Base-by-base conservation (phyloP, 2,888 invertebrate species). In the Drosophila tanythrix region DNA sequence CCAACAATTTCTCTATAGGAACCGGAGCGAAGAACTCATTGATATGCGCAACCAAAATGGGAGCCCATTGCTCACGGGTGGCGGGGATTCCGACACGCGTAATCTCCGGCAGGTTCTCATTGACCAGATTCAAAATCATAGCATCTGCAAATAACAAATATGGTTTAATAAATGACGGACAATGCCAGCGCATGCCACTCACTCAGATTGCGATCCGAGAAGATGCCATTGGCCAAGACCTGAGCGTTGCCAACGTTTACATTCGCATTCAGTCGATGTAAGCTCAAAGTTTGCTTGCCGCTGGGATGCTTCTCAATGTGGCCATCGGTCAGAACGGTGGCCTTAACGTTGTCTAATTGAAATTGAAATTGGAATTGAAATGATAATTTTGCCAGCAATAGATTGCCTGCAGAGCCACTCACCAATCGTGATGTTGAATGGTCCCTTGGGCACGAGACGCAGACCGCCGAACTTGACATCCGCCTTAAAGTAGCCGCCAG, bases 381-480 rank as follows among this genome's bases (percentile, higher is more conserved):
- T 5, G 5, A 10, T 35, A 27, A 35, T 31, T 21, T 8, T 35
- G 6, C 0, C 2, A n/a, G 18, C 25, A 3, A 13, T 36, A 2
- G 2, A 33, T 13, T 10, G 11, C 13, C 40, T 11, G n/a, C 33
- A 35, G 10, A 10, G 21, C 1, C 7, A 68, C 94, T 93, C 91
- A 96, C 96, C 94, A 94, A 95, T 94, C 53, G 94, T 94, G 15
- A 94, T 93, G 81, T 94, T 94, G 84, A 95, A 95, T 21, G 93
- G 92, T 36, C 95, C 95, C 73, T 94, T 93, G 48, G 96, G 95
- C 76, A 94, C 94, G 73, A 96, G 90, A 66, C 94, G 94, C 80
- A 96, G 93, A 3, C 94, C 93, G 57, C 95, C 95, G 76, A 96
- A 94, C 62, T 94, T 93, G 10, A 96, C 96, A 75, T 95, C 94